Base-by-base conservation (phyloP, 2,113 vertebrate genomes). In the Erinaceus europaeus region DNA sequence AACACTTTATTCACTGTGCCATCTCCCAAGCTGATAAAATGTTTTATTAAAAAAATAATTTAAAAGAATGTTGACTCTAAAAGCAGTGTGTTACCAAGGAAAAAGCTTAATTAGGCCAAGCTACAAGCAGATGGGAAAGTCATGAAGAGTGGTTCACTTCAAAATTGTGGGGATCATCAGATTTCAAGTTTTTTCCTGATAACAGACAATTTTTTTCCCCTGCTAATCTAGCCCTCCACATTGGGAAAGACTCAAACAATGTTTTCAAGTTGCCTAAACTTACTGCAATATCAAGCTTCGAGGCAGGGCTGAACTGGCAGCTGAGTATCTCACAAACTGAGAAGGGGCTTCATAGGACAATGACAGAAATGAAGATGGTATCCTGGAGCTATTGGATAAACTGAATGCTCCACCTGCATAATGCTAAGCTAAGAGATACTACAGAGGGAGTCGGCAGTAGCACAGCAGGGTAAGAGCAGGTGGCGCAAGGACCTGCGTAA, bases 231-330 rank as follows among this genome's bases (percentile, higher is more conserved):
- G 55, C 85, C 73, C 89, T 88, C 67, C 94, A 80, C 29, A 68
- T 85, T 71, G 91, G 92, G 90, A 61, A 40, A 14, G 71, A 50
- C 27, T 5, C 68, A 42, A 92, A 76, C 85, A 94, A 79, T 88
- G 76, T 94, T 95, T 93, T 90, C 90, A 84, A 42, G 64, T 71
- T 90, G 89, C 67, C 80, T 57, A 64, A 90, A 91, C 73, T 95
- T 88, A 89, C 93, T 90, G 85, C 88, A 90, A 78, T 93, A 94
- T 52, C 75, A 65, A n/a, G 90, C 77, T 73, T 84, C 27, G 69
- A 91, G 84, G 25, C 90, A 81, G 77, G 69, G 25, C 84, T 77
- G 91, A 91, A 89, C 83, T 92, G 92, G 89, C 67, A 29, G n/a
- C 14, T 67, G 67, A 21, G 55, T 42, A 4, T 27, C 67, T 69